These are phyloP conservation scores for Toxotes chatareus DNA, from an alignment of 2,113 vertebrate species.

Conservation along the genomic window DNA sequence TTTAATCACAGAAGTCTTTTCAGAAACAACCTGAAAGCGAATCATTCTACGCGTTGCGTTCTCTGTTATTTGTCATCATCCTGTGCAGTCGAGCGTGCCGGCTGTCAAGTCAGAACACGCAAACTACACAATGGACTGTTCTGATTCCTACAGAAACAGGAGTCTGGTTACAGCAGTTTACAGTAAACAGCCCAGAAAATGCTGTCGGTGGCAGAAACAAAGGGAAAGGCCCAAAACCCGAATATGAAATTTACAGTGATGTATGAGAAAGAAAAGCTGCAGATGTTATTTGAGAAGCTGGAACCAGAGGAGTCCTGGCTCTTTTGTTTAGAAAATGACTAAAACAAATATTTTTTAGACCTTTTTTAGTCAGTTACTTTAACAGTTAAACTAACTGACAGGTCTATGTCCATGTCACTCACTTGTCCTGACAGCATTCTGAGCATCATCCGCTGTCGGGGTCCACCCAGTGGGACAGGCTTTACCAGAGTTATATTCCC, in stretches of 20 bases:
- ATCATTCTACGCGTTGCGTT: background rate
- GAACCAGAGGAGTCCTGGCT: background rate
- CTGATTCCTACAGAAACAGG: conserved; percentile 13
- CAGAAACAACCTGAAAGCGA: background rate
- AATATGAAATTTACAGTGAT: background rate
- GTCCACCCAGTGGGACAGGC: conserved; percentile 76
- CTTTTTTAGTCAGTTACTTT: too few species aligned
- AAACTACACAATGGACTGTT: background rate
- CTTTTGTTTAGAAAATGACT: too few species aligned
- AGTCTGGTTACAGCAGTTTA: conserved; percentile 46
- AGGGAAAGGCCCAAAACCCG: background rate
- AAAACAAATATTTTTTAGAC: too few species aligned
- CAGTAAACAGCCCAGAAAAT: conserved; percentile 47
- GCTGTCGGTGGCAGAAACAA: too few species aligned
- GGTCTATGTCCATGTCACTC: background rate
- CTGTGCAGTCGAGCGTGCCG: background rate
- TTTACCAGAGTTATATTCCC: conserved; percentile 78
- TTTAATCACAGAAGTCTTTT: background rate
- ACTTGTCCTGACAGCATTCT: conserved; percentile 79
- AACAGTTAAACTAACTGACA: too few species aligned
- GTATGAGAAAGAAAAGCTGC: background rate
- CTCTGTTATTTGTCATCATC: background rate
- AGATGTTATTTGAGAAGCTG: background rate
- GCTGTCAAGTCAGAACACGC: conserved; percentile 41
- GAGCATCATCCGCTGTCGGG: conserved; percentile 68